phyloP scores from a whole-genome alignment of 1,140 invertebrate species.

The Chionoecetes opilio region DNA sequence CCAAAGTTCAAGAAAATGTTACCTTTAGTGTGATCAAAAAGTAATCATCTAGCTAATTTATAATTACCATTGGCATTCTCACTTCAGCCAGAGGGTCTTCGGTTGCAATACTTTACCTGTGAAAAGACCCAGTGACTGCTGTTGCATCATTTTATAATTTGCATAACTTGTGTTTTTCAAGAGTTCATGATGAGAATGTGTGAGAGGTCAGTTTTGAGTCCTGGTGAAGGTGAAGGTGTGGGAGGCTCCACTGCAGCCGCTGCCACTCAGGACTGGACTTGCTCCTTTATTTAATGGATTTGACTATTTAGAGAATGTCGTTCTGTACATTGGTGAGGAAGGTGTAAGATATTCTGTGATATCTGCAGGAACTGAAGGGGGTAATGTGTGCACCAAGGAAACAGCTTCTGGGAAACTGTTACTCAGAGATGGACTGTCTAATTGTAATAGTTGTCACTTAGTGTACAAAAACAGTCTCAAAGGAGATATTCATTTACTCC shows the following conservation, averaged over 20 bases:
- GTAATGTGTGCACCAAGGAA: neutral
- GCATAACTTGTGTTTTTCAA: too few species aligned
- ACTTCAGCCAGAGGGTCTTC: too few species aligned
- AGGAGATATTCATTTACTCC: neutral
- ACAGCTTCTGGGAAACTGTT: neutral
- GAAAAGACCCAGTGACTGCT: too few species aligned
- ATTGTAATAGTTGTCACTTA: slow-evolving; percentile 19
- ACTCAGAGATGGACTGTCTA: neutral
- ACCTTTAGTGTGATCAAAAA: too few species aligned
- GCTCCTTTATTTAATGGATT: neutral
- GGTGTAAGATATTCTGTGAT: slow-evolving; percentile 40
- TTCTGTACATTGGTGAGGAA: slow-evolving; percentile 24
- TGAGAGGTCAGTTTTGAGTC: neutral
- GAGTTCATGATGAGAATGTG: neutral
- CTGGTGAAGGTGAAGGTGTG: neutral
- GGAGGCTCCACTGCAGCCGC: neutral
- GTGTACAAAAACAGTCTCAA: neutral
- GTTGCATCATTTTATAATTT: too few species aligned
- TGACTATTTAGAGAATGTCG: neutral
- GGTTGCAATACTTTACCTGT: too few species aligned
- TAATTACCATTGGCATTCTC: too few species aligned
- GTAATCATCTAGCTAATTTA: too few species aligned
- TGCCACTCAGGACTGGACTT: neutral
- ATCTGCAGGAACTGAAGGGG: neutral
- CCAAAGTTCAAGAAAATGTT: too few species aligned